Evolutionary conservation across 2,888 invertebrate genomes (phyloP), one percentile per base, ranked within the genome.

Genomic region (Monopis laevigella): DNA sequence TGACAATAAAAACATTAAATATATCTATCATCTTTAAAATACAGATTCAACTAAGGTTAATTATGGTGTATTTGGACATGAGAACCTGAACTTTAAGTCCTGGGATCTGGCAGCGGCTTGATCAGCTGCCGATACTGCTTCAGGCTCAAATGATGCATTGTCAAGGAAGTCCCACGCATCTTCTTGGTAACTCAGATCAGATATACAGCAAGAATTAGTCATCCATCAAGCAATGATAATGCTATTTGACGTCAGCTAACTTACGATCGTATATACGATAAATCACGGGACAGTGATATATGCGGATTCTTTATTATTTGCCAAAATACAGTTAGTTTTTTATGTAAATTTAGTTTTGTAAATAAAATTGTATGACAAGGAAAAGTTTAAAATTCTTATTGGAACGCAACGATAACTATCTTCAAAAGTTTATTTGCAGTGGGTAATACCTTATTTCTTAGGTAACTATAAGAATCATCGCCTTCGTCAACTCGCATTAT

Each of bases 221-320:
- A 78, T 77, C 77, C 67, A 77, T 77, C 78, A 77, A 68, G 53
- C 59, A 60, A 65, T 60, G 71, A 72, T 74, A 77, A 73, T 74
- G 62, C 69, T 65, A 71, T 71, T 71, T 71, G 75, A 75, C 72
- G 63, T 59, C 56, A 60, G n/a, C n/a, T n/a, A n/a, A 62, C 61
- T 69, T 69, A 65, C 54, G 70, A 70, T 71, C 57, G 53, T 60
- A 54, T 56, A 51, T 50, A 53, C 53, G 72, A 73, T 73, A 72
- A 64, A 55, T 54, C 54, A 54, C 39, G 18, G 40, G 28, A 17
- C 40, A 40, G 40, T 40, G 40, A 40, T 30, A 40, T 40, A 40
- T 40, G 40, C 16, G 29, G 28, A 11, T 18, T 19, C 29, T 28
- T 40, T 29, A 40, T 28, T 40, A 40, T 16, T 27, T 17, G 39